Percentiles rank a stretch among this genome's conserved stretches.
Conservation (phyloP, 1,140 invertebrate genomes). For the Lucilia cuprina region DNA sequence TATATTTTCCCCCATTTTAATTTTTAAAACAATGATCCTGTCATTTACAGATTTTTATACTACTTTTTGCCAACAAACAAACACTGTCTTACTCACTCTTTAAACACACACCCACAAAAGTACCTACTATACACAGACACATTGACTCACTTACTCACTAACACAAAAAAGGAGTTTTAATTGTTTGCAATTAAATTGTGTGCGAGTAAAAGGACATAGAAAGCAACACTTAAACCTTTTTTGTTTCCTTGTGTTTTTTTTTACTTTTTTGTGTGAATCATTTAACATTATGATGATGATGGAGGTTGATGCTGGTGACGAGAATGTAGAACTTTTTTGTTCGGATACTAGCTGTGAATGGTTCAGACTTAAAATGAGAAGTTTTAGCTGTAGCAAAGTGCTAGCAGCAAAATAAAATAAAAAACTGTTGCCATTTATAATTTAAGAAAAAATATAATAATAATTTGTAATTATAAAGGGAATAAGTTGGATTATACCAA, state of each 20-base stretch:
- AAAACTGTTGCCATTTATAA: too few relatives aligned
- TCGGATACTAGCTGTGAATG: too few relatives aligned
- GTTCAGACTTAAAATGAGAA: too few relatives aligned
- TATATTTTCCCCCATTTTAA: not conserved
- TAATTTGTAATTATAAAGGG: too few relatives aligned
- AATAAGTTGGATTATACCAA: too few relatives aligned
- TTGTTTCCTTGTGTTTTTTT: not conserved
- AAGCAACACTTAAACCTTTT: slow-evolving; percentile 23
- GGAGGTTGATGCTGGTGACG: not conserved
- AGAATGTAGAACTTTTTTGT: too few relatives aligned
- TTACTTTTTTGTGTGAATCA: not conserved
- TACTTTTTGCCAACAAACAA: not conserved
- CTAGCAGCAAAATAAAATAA: too few relatives aligned
- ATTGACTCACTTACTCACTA: not conserved
- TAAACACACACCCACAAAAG: not conserved
- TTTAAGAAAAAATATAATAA: too few relatives aligned
- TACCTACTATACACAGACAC: not conserved
- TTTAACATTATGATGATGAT: not conserved
- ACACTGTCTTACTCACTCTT: too few relatives aligned
- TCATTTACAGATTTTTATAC: not conserved
- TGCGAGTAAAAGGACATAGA: slow-evolving; percentile 20
- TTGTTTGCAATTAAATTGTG: slow-evolving; percentile 23
- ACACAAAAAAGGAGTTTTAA: slow-evolving; percentile 4
- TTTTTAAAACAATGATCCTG: not conserved
- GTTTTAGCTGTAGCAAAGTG: too few relatives aligned